Base-by-base conservation (phyloP, 2,888 invertebrate species). In the Hemithea aestivaria region DNA sequence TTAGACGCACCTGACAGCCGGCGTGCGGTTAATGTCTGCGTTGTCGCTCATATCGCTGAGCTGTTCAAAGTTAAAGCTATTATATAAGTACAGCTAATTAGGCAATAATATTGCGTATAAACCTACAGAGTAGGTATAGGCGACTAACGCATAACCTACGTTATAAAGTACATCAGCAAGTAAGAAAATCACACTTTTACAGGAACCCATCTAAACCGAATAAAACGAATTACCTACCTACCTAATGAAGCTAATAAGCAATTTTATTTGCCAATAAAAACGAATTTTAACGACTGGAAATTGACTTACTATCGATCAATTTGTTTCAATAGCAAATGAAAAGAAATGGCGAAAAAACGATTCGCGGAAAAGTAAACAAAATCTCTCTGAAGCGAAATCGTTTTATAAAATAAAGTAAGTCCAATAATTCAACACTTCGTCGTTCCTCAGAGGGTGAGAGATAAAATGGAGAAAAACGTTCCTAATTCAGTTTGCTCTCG, bases 351-450 rank as follows among this genome's bases (percentile, higher is more conserved):
- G 16, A 56, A 62, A 66, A 67, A 71, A 58, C 66, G 61, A 63
- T 76, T 67, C 63, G 66, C 62, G 64, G 62, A 53, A 74, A 76
- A 73, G 74, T 75, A 80, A 80, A 82, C 75, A 74, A 67, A 80
- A 74, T 71, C 65, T 70, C 64, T 61, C 58, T 52, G 63, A 60
- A 64, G 65, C 65, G 62, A 73, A 75, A 74, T 77, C 74, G 72
- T 73, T 80, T 80, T 74, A 76, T 78, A 80, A 79, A 82, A 81
- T 80, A 81, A 82, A 85, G 77, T 76, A 75, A 78, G 66, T 76
- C 75, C 73, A 75, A 83, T 83, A 84, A 81, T 80, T 84, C 82
- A 79, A 73, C 80, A 78, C 77, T 79, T 77, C 76, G 72, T 53
- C 68, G 71, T 69, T 76, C 69, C 72, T 76, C 66, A 72, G 70